Evolutionary conservation across 1,140 invertebrate species (phyloP), one percentile per base, ranked within the genome.

Genomic region (Tetranychus cinnabarinus): DNA sequence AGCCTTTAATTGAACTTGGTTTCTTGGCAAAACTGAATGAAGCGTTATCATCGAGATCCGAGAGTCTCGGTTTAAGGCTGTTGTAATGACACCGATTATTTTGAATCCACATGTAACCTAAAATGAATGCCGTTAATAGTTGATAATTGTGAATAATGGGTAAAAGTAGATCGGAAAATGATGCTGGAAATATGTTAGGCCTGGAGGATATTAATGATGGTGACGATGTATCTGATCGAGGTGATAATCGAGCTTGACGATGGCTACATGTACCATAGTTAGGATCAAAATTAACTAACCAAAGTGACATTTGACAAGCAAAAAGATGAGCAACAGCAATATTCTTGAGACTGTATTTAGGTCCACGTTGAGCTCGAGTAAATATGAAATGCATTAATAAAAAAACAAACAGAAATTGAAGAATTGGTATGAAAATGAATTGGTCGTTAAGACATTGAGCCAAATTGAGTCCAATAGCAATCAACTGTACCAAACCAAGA

Each of bases 1-100:
- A 70, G 3, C 80, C 80, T 66, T 79, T 79, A 67, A 76, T 77
- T 7, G 78, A 76, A 2, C 75, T 74, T 15, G 75, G 74, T 46
- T 60, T 62, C 15, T 45, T 56, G 15, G 15, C 23, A 7, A 42
- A 37, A 46, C 46, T 60, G 35, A 37, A 50, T 31, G 12, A n/a
- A 33, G 12, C 8, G 35, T 50, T 60, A n/a, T 35, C 46, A 34
- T 61, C 60, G n/a, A 52, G 52, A 5, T 63, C 62, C 0, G 55
- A 61, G 1, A 61, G 31, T 42, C 54, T 39, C 5, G 62, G 39
- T 33, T 58, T 31, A 6, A 61, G 45, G 12, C n/a, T 58, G 45
- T 61, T 55, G 6, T 31, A 47, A n/a, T 50, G 34, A 10, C 62
- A 59, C 1, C 52, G 56, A 59, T 62, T 65, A 31, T 63, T 60